phyloP scores from a whole-genome alignment of 2,888 invertebrate species.

The Chydorus sphaericus region DNA sequence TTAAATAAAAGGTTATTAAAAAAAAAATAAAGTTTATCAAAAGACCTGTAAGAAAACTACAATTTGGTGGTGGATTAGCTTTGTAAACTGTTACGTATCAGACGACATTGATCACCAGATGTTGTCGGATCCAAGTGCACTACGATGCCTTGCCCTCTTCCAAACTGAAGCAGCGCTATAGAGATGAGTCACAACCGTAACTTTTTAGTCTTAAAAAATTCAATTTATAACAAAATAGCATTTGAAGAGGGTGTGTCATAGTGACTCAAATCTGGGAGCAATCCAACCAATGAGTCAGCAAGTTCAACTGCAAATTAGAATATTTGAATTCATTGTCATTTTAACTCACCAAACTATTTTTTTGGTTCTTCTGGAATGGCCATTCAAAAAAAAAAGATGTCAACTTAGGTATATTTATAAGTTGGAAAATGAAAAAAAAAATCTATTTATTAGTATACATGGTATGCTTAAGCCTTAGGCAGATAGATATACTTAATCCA shows the following conservation, averaged over 20 bases:
- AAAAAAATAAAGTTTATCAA: too few relatives aligned
- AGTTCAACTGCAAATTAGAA: conserved; percentile 37
- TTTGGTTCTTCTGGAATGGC: too few relatives aligned
- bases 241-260: background rate
- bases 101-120: background rate
- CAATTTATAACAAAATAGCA: background rate
- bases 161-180: conserved; percentile 45
- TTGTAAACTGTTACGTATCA: too few relatives aligned
- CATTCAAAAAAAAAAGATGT: too few relatives aligned
- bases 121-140: background rate
- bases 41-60: too few relatives aligned
- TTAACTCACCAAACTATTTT: too few relatives aligned
- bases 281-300: conserved; percentile 58
- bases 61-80: background rate
- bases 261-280: conserved; percentile 44
- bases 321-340: background rate
- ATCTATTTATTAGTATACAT: too few relatives aligned
- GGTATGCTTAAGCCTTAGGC: too few relatives aligned
- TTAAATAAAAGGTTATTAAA: background rate
- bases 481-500: too few relatives aligned
- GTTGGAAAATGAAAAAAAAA: too few relatives aligned
- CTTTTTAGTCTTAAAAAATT: background rate
- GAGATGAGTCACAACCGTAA: conserved; percentile 61
- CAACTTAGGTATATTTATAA: too few relatives aligned
- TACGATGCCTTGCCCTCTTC: conserved; percentile 37